Conservation (phyloP, 2,113 vertebrate species). For the Ochotona princeps region DNA sequence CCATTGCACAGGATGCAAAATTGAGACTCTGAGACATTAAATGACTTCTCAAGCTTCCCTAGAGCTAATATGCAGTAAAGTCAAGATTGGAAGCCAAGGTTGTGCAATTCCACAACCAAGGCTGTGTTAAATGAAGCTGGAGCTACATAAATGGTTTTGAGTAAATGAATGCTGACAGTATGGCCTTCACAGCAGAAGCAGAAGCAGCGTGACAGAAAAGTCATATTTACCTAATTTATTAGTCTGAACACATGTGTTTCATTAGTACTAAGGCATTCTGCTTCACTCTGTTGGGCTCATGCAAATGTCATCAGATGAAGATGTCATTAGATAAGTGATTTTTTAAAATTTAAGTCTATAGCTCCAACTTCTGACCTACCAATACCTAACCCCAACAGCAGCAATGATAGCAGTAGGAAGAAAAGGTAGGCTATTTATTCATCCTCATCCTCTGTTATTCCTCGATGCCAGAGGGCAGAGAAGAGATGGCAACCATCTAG, state of each 20-base stretch:
- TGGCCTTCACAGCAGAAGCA: not conserved
- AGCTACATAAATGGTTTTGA: not conserved
- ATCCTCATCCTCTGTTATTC: not conserved
- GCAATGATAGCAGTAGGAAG: not conserved
- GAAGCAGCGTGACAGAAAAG: not conserved
- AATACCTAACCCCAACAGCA: not conserved
- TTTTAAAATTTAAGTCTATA: slow-evolving; percentile 30
- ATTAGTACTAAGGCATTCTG: not conserved
- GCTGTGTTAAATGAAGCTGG: not conserved
- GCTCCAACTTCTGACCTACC: not conserved
- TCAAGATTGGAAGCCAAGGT: not conserved
- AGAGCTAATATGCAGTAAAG: not conserved
- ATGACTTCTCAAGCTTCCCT: not conserved
- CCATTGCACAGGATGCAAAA: slow-evolving; percentile 1
- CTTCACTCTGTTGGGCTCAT: not conserved
- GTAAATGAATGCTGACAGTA: not conserved
- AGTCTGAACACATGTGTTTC: not conserved
- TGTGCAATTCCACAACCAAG: not conserved
- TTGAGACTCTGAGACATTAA: not conserved
- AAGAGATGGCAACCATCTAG: not conserved
- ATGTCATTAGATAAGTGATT: not conserved
- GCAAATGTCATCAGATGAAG: not conserved
- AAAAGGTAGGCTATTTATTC: not conserved
- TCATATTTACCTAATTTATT: slow-evolving; percentile 6
- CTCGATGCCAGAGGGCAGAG: not conserved